phyloP scores from a whole-genome alignment of 2,888 invertebrate species.

The Choristoneura rosaceana region DNA sequence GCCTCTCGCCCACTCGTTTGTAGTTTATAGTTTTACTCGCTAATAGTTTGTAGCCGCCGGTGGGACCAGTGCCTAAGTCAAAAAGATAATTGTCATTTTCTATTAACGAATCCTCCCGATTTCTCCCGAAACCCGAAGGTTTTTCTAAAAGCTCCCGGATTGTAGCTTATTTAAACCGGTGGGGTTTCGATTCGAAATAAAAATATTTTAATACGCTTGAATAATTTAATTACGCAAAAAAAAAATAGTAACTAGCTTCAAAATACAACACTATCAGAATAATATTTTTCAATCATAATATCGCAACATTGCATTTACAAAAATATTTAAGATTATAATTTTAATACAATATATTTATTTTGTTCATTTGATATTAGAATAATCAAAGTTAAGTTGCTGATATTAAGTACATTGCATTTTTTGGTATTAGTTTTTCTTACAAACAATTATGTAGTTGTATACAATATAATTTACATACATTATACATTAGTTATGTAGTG shows the following conservation, averaged over 20 bases:
- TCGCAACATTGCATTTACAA: slow-evolving; percentile 59
- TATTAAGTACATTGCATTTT: slow-evolving; percentile 30
- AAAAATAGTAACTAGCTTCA: slow-evolving; percentile 15
- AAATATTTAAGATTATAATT: slow-evolving; percentile 49
- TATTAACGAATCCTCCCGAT: too few relatives aligned
- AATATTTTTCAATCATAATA: slow-evolving; percentile 53
- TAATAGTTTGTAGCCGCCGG: too few relatives aligned
- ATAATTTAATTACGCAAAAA: not conserved
- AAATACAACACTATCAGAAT: slow-evolving; percentile 54
- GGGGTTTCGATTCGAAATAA: not conserved
- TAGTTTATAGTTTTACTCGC: too few relatives aligned
- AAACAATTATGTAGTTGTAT: not conserved
- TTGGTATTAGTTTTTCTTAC: slow-evolving; percentile 24
- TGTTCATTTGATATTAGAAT: slow-evolving; percentile 12
- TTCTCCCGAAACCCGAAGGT: too few relatives aligned
- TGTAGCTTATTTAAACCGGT: too few relatives aligned
- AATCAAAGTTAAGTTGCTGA: slow-evolving; percentile 5
- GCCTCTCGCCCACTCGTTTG: too few relatives aligned
- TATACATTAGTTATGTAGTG: not conserved
- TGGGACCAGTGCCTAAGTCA: too few relatives aligned
- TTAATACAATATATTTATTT: slow-evolving; percentile 9
- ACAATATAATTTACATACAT: too few relatives aligned
- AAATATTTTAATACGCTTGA: slow-evolving; percentile 9
- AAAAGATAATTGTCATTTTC: too few relatives aligned
- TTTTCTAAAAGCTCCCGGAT: too few relatives aligned